Evolutionary conservation across 2,888 invertebrate genomes (phyloP).

Genomic region (Carabus problematicus): DNA sequence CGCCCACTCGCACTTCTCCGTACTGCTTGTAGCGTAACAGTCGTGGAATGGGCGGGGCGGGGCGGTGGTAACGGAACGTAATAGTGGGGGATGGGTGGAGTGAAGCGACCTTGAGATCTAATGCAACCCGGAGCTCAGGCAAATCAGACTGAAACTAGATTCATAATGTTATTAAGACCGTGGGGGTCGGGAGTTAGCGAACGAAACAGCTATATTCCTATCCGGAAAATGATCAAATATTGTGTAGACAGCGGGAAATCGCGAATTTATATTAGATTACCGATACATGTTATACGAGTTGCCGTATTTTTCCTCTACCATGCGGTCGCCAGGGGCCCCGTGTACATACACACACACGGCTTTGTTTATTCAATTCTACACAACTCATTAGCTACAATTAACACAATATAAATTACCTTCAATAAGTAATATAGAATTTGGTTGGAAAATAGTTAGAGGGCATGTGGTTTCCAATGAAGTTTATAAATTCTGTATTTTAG

Average conservation of each 20-base stretch:
- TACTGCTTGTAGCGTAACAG: background rate
- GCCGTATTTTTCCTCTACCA: background rate
- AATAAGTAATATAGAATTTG: background rate
- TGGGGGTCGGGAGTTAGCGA: slow-evolving; percentile 2
- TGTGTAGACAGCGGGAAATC: slow-evolving; percentile 20
- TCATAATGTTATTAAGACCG: slow-evolving; percentile 40
- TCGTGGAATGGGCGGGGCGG: background rate
- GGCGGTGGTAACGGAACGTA: background rate
- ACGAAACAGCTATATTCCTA: slow-evolving; percentile 29
- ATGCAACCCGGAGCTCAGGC: slow-evolving; percentile 9
- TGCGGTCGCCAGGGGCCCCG: background rate
- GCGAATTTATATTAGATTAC: slow-evolving; percentile 20
- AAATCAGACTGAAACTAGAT: slow-evolving; percentile 38
- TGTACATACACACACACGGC: background rate
- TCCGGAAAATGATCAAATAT: slow-evolving; percentile 40
- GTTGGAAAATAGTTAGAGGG: background rate
- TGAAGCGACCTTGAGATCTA: slow-evolving; percentile 9
- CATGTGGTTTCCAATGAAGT: no score
- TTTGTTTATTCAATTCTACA: background rate
- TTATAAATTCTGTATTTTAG: no score
- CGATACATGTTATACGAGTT: slow-evolving; percentile 15
- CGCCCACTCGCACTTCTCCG: background rate
- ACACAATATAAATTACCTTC: background rate
- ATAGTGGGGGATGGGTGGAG: background rate
- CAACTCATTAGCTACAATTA: background rate